Percentiles rank a stretch among this genome's conserved stretches.
Evolutionary conservation across 2,113 vertebrate species (phyloP).

Genomic region (Theropithecus gelada): DNA sequence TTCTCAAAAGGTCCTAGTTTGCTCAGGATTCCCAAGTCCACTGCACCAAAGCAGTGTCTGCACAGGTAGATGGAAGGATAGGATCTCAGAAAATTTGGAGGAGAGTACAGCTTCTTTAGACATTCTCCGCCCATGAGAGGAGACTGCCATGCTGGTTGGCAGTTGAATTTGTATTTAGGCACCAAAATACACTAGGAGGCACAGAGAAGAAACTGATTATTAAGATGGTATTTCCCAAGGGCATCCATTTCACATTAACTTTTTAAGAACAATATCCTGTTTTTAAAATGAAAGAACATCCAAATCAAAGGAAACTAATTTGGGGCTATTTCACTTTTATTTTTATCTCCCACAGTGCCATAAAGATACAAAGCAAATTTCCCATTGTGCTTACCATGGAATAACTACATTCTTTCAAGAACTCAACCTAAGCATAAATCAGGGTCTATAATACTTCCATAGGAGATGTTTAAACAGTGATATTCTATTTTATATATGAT

Average conservation of each 20-base stretch:
- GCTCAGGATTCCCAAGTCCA: background rate
- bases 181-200: background rate
- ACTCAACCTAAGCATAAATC: background rate
- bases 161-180: background rate
- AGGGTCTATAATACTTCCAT: background rate
- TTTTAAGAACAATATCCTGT: background rate
- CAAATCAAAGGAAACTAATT: conserved; percentile 24
- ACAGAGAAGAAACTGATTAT: background rate
- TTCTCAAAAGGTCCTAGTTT: background rate
- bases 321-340: background rate
- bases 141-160: background rate
- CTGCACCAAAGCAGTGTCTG: background rate
- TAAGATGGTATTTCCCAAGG: background rate
- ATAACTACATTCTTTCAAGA: background rate
- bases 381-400: background rate
- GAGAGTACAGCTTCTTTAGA: background rate
- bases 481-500: background rate
- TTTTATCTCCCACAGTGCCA: background rate
- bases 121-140: background rate
- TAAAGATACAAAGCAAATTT: background rate
- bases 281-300: conserved; percentile 28
- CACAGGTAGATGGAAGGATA: background rate
- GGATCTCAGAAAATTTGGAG: background rate
- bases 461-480: background rate
- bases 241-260: background rate